Evolutionary conservation across 2,888 invertebrate species (phyloP).

Genomic region (Chouioia cunea): DNA sequence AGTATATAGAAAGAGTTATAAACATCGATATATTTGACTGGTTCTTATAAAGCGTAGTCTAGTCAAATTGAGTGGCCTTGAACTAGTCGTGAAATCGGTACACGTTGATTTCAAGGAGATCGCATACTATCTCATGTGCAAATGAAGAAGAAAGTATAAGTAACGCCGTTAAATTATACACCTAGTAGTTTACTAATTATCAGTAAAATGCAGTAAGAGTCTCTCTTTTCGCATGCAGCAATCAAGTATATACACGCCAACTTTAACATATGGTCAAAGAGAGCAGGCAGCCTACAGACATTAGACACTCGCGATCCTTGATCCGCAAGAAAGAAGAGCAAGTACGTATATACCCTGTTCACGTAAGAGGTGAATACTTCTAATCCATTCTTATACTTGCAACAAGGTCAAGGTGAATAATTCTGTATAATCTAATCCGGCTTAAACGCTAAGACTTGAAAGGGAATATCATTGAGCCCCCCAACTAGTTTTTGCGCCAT

Average conservation of each 20-base stretch:
- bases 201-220: no score
- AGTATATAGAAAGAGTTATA: constrained; percentile 10
- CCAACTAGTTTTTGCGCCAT: constrained; percentile 56
- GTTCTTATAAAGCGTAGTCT: not conserved
- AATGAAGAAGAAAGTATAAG: not conserved
- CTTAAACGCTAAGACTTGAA: constrained; percentile 22
- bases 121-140: no score
- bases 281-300: constrained; percentile 33
- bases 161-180: not conserved
- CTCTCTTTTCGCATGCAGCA: no score
- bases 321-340: constrained; percentile 33
- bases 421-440: constrained; percentile 26
- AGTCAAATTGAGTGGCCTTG: constrained; percentile 22
- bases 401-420: constrained; percentile 61
- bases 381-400: constrained; percentile 40
- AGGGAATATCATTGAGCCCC: constrained; percentile 52
- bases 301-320: constrained; percentile 46
- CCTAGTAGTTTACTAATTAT: not conserved
- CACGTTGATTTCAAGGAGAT: constrained; percentile 23
- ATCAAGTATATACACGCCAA: no score
- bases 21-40: not conserved
- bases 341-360: not conserved
- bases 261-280: constrained; percentile 4
- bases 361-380: constrained; percentile 55
- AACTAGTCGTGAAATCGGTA: constrained; percentile 11